phyloP scores from a whole-genome alignment of 2,888 invertebrate genomes.

The Heliconius ethilla region DNA sequence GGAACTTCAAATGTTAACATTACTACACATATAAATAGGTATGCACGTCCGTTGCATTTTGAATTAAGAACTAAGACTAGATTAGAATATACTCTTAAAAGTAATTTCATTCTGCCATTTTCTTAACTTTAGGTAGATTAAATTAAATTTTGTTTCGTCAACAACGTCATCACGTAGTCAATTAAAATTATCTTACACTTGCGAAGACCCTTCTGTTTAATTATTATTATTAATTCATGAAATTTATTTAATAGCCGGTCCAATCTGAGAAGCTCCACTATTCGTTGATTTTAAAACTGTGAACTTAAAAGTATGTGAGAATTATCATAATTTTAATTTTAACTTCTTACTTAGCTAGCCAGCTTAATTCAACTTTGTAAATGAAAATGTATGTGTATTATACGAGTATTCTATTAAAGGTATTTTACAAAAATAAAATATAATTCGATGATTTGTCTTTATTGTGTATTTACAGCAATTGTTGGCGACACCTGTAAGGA shows the following conservation, averaged over 20 bases:
- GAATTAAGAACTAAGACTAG: neutral
- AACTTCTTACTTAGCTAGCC: neutral
- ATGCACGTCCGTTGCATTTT: neutral
- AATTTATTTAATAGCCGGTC: neutral
- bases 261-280: neutral
- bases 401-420: neutral
- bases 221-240: constrained; percentile 52
- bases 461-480: neutral
- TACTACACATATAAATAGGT: no score
- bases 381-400: neutral
- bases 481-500: neutral
- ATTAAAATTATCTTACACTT: constrained; percentile 60
- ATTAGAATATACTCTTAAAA: constrained; percentile 29
- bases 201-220: constrained; percentile 55
- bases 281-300: constrained; percentile 2
- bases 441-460: neutral
- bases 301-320: neutral
- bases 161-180: constrained; percentile 63
- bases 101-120: neutral
- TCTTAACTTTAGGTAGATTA: constrained; percentile 39
- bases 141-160: constrained; percentile 62
- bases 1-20: no score
- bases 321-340: neutral
- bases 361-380: neutral
- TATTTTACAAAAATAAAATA: neutral